phyloP scores from a whole-genome alignment of 2,797 vertebrate genomes.

The Lophius americanus region DNA sequence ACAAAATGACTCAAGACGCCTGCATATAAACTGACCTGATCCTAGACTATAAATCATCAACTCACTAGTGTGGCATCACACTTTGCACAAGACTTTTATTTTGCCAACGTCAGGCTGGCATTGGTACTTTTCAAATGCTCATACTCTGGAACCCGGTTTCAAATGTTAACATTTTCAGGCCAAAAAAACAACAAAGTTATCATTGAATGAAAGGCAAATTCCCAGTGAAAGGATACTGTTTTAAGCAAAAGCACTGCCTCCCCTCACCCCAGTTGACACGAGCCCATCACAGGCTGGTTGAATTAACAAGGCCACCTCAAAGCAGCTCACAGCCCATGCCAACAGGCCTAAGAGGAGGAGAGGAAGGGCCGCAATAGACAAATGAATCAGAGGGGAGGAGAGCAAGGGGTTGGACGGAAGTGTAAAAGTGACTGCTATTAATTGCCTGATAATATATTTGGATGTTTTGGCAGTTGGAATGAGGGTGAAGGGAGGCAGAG shows the following conservation, averaged over 20 bases:
- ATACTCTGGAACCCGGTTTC: too few relatives aligned
- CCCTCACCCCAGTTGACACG: slow-evolving; percentile 33
- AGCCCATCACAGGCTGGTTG: slow-evolving; percentile 42
- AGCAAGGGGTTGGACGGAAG: slow-evolving; percentile 25
- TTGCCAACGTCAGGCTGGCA: too few relatives aligned
- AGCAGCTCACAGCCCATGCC: slow-evolving; percentile 58
- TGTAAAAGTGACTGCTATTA: slow-evolving; percentile 66
- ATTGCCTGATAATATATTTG: slow-evolving; percentile 74
- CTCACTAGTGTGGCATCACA: too few relatives aligned
- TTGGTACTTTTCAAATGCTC: too few relatives aligned
- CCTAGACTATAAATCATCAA: too few relatives aligned
- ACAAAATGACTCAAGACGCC: too few relatives aligned
- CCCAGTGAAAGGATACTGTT: too few relatives aligned
- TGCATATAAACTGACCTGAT: too few relatives aligned
- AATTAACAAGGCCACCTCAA: slow-evolving; percentile 69
- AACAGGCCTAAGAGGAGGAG: slow-evolving; percentile 53
- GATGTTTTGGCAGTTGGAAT: slow-evolving; percentile 73
- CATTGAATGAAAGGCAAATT: slow-evolving; percentile 23
- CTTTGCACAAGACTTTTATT: too few relatives aligned
- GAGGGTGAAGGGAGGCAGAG: slow-evolving; percentile 52
- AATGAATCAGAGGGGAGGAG: slow-evolving; percentile 45
- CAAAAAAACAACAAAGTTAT: too few relatives aligned
- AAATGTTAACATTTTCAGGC: too few relatives aligned
- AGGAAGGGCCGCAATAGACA: slow-evolving; percentile 32
- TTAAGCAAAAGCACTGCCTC: slow-evolving; percentile 17